A percentile compares a stretch with the other conserved stretches of the same genome.
Evolutionary conservation across 2,113 vertebrate species (phyloP).

Genomic region (Upupa epops): DNA sequence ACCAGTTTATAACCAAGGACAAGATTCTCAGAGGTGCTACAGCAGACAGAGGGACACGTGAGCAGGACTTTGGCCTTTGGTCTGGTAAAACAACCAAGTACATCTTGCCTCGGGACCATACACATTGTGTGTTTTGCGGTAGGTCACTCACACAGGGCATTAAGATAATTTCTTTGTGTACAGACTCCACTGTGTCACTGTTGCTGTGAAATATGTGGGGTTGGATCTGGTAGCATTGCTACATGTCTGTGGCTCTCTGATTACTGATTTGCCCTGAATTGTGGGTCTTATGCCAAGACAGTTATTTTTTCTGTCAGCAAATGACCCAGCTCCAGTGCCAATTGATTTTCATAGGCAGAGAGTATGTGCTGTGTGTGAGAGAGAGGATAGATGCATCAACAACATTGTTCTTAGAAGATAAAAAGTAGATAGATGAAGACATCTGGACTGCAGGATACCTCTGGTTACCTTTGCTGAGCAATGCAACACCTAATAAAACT

Average conservation of each 20-base stretch:
- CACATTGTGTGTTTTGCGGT: background rate
- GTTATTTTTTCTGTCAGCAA: constrained; percentile 35
- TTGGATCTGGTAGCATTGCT: background rate
- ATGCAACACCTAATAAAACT: background rate
- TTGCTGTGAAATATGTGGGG: background rate
- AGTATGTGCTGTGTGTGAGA: background rate
- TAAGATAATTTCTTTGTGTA: background rate
- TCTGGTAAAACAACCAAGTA: background rate
- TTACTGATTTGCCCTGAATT: constrained; percentile 1
- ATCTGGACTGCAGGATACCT: background rate
- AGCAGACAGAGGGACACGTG: background rate
- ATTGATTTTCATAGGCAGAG: constrained; percentile 41
- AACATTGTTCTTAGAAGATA: background rate
- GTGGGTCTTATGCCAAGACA: constrained; percentile 25
- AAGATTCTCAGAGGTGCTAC: background rate
- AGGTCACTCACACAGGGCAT: background rate
- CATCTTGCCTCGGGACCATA: background rate
- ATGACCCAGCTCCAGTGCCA: constrained; percentile 6
- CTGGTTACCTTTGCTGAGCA: background rate
- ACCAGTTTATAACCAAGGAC: background rate
- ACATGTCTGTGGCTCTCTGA: background rate
- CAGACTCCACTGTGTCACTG: background rate
- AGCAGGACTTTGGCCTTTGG: background rate
- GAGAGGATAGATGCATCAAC: background rate
- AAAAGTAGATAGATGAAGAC: constrained; percentile 11